Percentiles rank a stretch among this genome's conserved stretches.
These are phyloP conservation scores for Chesias legatella DNA, from an alignment of 2,888 invertebrate species.

Conservation along the genomic window DNA sequence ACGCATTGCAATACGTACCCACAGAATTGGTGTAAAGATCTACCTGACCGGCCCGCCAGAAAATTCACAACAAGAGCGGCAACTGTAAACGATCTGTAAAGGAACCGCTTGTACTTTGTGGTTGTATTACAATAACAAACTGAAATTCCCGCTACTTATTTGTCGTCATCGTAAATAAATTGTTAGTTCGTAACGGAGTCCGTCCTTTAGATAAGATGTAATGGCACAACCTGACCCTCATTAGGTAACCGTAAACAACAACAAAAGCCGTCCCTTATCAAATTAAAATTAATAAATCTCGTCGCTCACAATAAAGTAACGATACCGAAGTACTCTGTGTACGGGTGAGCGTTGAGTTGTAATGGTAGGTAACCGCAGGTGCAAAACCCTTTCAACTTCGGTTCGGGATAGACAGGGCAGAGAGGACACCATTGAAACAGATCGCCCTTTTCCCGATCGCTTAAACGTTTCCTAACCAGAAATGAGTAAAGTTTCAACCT, in stretches of 20 bases:
- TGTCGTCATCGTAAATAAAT: slow-evolving; percentile 10
- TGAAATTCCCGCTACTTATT: slow-evolving; percentile 8
- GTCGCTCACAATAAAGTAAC: slow-evolving; percentile 12
- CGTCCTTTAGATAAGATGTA: slow-evolving; percentile 9
- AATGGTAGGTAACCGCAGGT: slow-evolving; percentile 30
- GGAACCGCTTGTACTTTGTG: slow-evolving; percentile 34
- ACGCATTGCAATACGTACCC: slow-evolving; percentile 30
- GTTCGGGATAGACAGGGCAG: slow-evolving; percentile 6
- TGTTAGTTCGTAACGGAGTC: not conserved
- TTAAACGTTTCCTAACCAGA: slow-evolving; percentile 29
- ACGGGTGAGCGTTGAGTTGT: slow-evolving; percentile 25
- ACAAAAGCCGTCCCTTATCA: slow-evolving; percentile 23
- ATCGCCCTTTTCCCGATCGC: slow-evolving; percentile 21
- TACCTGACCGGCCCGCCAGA: not conserved
- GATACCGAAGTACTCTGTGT: slow-evolving; percentile 8
- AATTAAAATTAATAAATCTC: slow-evolving; percentile 27
- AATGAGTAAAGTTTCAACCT: slow-evolving; percentile 31
- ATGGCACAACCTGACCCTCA: slow-evolving; percentile 23
- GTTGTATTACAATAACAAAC: slow-evolving; percentile 21
- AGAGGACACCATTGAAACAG: slow-evolving; percentile 27
- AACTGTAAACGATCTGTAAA: too few species aligned
- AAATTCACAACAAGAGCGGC: too few species aligned
- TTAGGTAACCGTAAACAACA: slow-evolving; percentile 16
- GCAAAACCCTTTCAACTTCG: slow-evolving; percentile 20
- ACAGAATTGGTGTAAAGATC: not conserved